Base-by-base conservation (phyloP, 2,888 invertebrate species). In the Choristoneura rosaceana region DNA sequence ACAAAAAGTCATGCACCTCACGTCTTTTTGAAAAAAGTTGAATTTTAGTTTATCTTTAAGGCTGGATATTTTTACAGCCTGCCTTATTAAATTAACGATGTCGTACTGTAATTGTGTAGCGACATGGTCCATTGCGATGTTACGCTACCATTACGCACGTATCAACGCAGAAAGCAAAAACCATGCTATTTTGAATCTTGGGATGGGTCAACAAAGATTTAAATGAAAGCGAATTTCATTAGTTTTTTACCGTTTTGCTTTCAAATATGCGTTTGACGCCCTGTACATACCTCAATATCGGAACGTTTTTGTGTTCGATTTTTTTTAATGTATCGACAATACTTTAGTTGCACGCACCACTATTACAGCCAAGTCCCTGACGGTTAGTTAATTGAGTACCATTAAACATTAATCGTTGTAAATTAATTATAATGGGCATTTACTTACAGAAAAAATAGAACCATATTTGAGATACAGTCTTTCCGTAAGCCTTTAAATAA, bases 231-330 rank as follows among this genome's bases (percentile, higher is more conserved):
- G 3, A 25, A 25, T 55, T 52, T 25, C 25, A 55, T 7, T 55
- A 25, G 25, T 25, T 12, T 55, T 55, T 25, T 9, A 55, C 4
- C 25, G 25, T 55, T 55, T 55, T 55, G 55, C 55, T 55, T 55
- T 55, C 25, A 17, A 55, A 8, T 17, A 17, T 55, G 55, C 25
- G 17, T 50, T 15, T 60, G 61, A 67, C 33, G 7, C 38, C 43
- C 43, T 61, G 41, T 73, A 70, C 38, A 66, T 70, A 70, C 55
- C 65, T 61, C 45, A 55, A 33, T 15, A 47, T 65, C 61, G 59
- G 50, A 68, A 68, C 71, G 60, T 69, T 73, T 69, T 73, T 50
- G 64, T 45, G 63, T 73, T 73, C 64, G 50, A 69, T 63, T 64
- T 41, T 10, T n/a, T 50, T 45, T n/a, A 3, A 15, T 15, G 47